Conservation (phyloP, 2,888 invertebrate genomes). For the Drosophila bunnanda region DNA sequence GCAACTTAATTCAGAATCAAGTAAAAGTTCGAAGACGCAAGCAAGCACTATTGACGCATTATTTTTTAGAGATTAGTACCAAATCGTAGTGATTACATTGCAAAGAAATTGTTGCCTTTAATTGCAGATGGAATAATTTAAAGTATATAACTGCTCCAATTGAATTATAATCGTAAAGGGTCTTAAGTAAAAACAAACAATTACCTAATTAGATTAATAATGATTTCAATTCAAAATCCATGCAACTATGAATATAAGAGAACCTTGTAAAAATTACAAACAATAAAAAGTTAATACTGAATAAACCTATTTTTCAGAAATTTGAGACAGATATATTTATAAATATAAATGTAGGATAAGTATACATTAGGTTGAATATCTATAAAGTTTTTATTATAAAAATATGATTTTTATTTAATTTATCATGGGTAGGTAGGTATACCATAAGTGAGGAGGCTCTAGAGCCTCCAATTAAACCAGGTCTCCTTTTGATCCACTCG, state of each 20-base stretch:
- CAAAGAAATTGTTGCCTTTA: constrained; percentile 3
- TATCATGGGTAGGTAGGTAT: no score
- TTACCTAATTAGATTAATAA: not conserved
- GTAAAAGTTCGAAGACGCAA: not conserved
- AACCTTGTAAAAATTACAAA: not conserved
- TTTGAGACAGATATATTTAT: not conserved
- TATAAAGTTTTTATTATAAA: no score
- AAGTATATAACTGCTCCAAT: not conserved
- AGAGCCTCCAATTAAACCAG: no score
- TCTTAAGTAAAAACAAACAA: not conserved
- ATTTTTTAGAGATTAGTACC: not conserved
- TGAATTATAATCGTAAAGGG: not conserved
- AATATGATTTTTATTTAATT: no score
- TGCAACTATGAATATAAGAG: not conserved
- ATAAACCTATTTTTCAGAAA: not conserved
- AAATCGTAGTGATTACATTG: not conserved
- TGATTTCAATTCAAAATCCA: not conserved
- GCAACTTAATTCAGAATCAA: not conserved
- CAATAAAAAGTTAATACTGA: not conserved
- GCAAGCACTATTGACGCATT: not conserved
- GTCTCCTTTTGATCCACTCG: no score
- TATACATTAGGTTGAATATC: no score
- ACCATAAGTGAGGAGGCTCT: no score
- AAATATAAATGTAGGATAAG: no score
- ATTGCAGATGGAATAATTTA: not conserved